Conservation (phyloP, 2,888 invertebrate species). For the Spisula solida region DNA sequence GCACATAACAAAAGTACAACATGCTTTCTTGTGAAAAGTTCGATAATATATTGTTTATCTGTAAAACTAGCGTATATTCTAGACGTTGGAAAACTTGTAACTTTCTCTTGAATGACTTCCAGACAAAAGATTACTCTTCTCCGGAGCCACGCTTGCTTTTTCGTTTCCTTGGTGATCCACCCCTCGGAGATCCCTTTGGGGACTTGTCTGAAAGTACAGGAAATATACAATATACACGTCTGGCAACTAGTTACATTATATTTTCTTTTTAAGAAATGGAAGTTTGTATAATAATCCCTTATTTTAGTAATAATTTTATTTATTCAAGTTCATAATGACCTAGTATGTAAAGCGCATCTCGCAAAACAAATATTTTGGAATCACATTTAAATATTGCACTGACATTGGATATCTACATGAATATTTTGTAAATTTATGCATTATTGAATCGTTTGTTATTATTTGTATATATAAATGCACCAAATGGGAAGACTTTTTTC, state of each 20-base stretch:
- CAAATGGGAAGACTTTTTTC: no score
- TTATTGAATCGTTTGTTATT: no score
- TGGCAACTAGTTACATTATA: neutral
- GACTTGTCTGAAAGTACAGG: slow-evolving; percentile 82
- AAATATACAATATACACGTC: neutral
- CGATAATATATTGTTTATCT: slow-evolving; percentile 73
- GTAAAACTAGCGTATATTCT: slow-evolving; percentile 74
- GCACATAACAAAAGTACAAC: slow-evolving; percentile 68
- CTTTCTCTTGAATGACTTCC: slow-evolving; percentile 65
- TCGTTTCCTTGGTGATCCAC: slow-evolving; percentile 82
- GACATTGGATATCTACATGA: no score
- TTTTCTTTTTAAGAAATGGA: neutral
- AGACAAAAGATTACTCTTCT: slow-evolving; percentile 76
- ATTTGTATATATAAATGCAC: no score
- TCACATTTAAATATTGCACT: no score
- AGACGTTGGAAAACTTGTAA: slow-evolving; percentile 69
- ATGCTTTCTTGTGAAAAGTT: slow-evolving; percentile 80
- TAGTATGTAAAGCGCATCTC: no score
- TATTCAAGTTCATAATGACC: no score
- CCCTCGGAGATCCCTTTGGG: slow-evolving; percentile 85
- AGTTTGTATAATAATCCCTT: no score
- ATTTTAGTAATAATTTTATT: no score
- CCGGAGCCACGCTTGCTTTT: slow-evolving; percentile 83
- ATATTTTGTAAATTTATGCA: no score
- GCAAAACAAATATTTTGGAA: no score